Base-by-base conservation (phyloP, 92 coral and sea anemone species). In the Bergia sp. region DNA sequence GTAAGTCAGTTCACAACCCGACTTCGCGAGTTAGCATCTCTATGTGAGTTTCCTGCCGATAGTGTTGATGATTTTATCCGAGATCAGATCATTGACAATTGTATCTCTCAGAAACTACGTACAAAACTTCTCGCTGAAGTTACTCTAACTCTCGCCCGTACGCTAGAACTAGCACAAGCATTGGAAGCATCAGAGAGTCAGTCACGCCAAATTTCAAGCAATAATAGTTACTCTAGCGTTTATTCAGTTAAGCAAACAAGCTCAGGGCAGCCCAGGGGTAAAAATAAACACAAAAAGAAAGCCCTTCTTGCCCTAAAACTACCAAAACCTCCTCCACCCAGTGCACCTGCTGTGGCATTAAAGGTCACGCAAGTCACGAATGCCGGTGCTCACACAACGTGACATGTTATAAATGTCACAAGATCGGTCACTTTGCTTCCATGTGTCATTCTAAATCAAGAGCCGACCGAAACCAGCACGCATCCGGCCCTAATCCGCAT, bases 71-170 rank as follows among this genome's bases (percentile, higher is more conserved):
- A 87, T 53, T 87, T 87, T 55, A 87, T 79, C 42, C 86, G 90
- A 18, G 88, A 78, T 87, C 88, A 87, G 85, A 87, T 78, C 85
- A 87, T 87, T 49, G 72, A 53, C 88, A 87, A 77, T 37, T 83
- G 79, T 64, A 83, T 37, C 45, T 61, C 87, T 57, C 73, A 57
- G 79, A 83, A 82, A 83, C 18, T 83, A 66, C 87, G 87, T 37
- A 83, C 87, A 66, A 58, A 83, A 83, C 86, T 82, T 23, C 86
- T 82, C 73, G 86, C 86, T 61, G 79, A 82, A 61, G 37, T 13
- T 1, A 40, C 23, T 50, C 20, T 82, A 82, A 82, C 86, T 50
- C 82, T 78, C 86, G 41, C 79, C 73, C 86, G 77, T 61, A 82
- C 65, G 44, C 47, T 83, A 18, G 79, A 57, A 83, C 23, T 83